Conservation (phyloP, 2,888 invertebrate genomes). For the Perithous albicinctus region DNA sequence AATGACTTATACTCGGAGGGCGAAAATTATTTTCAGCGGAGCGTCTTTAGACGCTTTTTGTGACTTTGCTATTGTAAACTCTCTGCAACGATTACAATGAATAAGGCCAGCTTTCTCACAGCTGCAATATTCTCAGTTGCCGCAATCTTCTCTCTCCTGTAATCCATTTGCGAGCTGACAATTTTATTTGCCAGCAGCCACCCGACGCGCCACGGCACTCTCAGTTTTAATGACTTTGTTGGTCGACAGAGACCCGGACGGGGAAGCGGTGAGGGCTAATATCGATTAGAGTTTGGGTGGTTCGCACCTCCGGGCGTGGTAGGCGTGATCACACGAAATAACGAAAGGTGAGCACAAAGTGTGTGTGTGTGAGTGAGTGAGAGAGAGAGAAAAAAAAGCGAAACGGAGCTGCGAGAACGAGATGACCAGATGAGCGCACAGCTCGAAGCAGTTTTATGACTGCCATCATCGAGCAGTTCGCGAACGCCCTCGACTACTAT, state of each 20-base stretch:
- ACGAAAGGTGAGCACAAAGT: constrained; percentile 62
- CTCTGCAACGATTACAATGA: background rate
- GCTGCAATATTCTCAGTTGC: constrained; percentile 24
- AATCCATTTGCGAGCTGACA: constrained; percentile 51
- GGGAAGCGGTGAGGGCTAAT: constrained; percentile 49
- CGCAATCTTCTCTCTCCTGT: constrained; percentile 13
- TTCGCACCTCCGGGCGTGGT: constrained; percentile 69
- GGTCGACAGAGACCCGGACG: constrained; percentile 13
- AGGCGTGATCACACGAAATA: constrained; percentile 71
- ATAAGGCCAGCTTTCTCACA: constrained; percentile 14
- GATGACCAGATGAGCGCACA: constrained; percentile 52
- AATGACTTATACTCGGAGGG: background rate
- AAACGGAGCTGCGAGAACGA: constrained; percentile 49
- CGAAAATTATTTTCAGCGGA: background rate
- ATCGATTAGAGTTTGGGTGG: constrained; percentile 68
- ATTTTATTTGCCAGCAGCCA: constrained; percentile 46
- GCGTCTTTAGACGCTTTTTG: constrained; percentile 19
- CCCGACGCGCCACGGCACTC: constrained; percentile 7
- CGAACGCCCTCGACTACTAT: constrained; percentile 68
- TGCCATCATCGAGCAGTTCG: constrained; percentile 62
- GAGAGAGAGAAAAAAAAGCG: constrained; percentile 52
- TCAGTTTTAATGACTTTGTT: constrained; percentile 42
- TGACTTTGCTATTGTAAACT: constrained; percentile 36
- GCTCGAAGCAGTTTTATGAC: constrained; percentile 67
- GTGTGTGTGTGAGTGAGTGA: constrained; percentile 46